Evolutionary conservation across 2,113 vertebrate genomes (phyloP).

Genomic region (Phyllopteryx taeniolatus): DNA sequence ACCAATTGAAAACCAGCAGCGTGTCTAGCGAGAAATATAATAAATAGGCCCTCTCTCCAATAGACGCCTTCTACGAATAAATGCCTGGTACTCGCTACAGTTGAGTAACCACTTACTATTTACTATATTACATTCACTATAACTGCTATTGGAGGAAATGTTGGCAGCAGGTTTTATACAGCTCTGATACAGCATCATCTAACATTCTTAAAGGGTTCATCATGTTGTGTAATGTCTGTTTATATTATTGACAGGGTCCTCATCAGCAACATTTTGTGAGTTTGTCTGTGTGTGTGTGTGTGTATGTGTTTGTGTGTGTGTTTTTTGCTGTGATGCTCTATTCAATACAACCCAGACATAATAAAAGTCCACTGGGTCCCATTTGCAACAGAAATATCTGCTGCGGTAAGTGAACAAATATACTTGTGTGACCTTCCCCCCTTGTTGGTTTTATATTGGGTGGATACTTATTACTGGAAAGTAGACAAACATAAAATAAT

Average conservation of each 20-base stretch:
- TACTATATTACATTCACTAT: no score
- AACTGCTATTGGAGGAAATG: neutral
- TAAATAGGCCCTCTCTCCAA: neutral
- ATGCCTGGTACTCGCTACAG: neutral
- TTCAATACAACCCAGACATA: conserved; percentile 38
- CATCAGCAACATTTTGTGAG: conserved; percentile 18
- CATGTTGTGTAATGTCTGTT: neutral
- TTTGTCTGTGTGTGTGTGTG: no score
- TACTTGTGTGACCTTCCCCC: conserved; percentile 3
- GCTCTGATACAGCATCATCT: neutral
- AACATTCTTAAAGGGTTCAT: neutral
- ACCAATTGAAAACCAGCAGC: neutral
- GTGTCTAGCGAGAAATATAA: neutral
- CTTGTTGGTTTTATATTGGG: neutral
- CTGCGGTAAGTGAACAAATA: conserved; percentile 19
- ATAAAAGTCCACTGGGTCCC: conserved; percentile 42
- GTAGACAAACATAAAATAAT: conserved; percentile 53
- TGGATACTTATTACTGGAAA: conserved; percentile 46
- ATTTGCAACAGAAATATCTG: conserved; percentile 50
- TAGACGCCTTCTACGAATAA: neutral
- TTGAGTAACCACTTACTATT: neutral
- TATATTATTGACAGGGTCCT: conserved; percentile 33
- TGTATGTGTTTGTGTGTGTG: conserved; percentile 3
- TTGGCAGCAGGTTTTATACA: neutral
- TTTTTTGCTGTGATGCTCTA: conserved; percentile 10